phyloP scores from a whole-genome alignment of 2,797 vertebrate genomes.

The Rhynchonycteris naso region DNA sequence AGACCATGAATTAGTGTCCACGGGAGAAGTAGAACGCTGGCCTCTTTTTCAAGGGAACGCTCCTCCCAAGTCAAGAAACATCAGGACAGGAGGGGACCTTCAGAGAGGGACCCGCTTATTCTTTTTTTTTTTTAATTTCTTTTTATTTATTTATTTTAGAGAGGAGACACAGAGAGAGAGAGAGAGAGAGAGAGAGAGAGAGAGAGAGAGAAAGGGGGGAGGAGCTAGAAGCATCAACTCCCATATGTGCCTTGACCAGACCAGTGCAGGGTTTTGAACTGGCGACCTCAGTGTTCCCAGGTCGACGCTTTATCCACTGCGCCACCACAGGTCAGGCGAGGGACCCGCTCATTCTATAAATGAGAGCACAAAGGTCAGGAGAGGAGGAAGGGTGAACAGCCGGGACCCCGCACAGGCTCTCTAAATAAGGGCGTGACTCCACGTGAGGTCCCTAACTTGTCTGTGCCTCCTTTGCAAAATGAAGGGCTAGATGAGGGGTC shows the following conservation, averaged over 20 bases:
- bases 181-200: no score
- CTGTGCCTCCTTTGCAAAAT: background rate
- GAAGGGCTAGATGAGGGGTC: background rate
- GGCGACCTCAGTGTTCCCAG: no score
- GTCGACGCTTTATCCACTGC: no score
- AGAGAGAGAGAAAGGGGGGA: no score
- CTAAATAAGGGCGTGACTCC: background rate
- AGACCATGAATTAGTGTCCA: background rate
- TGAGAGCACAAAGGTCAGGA: background rate
- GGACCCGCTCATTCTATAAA: background rate
- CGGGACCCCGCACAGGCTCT: background rate
- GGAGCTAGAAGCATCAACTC: no score
- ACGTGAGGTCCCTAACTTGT: background rate
- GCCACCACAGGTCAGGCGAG: no score
- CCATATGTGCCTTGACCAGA: no score
- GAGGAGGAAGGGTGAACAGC: background rate
- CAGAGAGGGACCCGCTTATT: background rate
- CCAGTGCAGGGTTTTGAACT: no score
- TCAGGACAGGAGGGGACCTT: background rate
- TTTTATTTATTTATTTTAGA: no score
- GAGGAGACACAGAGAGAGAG: no score
- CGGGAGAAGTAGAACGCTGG: background rate
- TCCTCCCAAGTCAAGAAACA: background rate
- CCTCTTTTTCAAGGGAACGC: background rate
- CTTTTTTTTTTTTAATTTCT: no score